Conservation (phyloP, 1,140 invertebrate genomes). For the Zaprionus lachaisei region DNA sequence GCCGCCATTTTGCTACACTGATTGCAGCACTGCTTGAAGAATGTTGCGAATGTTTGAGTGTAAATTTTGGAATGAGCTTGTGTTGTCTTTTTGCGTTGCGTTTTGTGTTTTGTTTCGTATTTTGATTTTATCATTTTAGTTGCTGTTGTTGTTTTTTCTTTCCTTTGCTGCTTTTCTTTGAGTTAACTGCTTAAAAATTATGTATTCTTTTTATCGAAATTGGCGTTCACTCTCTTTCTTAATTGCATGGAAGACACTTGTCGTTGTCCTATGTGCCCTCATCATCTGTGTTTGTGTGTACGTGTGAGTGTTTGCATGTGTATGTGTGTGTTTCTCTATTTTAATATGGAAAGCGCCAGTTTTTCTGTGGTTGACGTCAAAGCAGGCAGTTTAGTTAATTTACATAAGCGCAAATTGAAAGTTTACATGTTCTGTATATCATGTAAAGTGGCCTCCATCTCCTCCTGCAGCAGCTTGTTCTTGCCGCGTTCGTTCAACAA, state of each 20-base stretch:
- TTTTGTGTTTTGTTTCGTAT: constrained; percentile 7
- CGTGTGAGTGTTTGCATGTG: constrained; percentile 43
- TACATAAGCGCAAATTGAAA: constrained; percentile 72
- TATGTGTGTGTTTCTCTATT: constrained; percentile 56
- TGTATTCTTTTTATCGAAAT: constrained; percentile 50
- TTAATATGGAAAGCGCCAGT: constrained; percentile 78
- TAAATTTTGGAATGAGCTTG: constrained; percentile 67
- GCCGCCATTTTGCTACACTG: constrained; percentile 45
- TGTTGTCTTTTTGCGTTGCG: constrained; percentile 37
- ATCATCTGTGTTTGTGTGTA: constrained; percentile 25
- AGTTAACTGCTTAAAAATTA: constrained; percentile 47
- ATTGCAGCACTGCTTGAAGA: constrained; percentile 31
- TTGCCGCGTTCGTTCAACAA: constrained; percentile 97
- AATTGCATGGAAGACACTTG: constrained; percentile 66
- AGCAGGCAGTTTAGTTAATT: constrained; percentile 83
- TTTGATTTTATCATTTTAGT: constrained; percentile 34
- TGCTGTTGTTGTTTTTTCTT: constrained; percentile 25
- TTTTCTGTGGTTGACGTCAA: constrained; percentile 73
- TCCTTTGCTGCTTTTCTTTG: constrained; percentile 52
- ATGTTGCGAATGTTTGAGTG: constrained; percentile 19
- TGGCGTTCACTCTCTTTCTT: constrained; percentile 45
- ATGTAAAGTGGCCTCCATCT: constrained; percentile 99
- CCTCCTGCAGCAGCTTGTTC: constrained; percentile 98
- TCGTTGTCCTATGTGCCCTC: constrained; percentile 49
- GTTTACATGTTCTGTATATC: constrained; percentile 99